phyloP scores from a whole-genome alignment of 1,140 invertebrate species.

The Drosophila lini region DNA sequence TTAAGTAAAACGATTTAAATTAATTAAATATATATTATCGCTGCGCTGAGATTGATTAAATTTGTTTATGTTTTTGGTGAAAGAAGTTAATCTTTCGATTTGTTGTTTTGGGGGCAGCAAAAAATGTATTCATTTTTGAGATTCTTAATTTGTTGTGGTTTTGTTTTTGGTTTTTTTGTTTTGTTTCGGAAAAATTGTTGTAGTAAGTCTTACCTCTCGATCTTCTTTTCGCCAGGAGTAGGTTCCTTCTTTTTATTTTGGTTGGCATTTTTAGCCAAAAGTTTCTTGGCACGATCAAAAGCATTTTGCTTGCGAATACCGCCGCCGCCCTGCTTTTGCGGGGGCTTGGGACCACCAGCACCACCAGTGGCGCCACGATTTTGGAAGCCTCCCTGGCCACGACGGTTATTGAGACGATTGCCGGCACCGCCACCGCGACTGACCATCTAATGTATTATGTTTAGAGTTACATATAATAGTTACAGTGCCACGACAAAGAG shows the following conservation, averaged over 20 bases:
- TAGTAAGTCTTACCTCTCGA: slow-evolving; percentile 84
- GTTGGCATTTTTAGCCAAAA: slow-evolving; percentile 85
- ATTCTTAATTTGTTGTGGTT: slow-evolving; percentile 37
- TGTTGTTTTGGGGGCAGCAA: slow-evolving; percentile 27
- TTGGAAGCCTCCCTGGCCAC: slow-evolving; percentile 84
- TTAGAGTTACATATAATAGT: slow-evolving; percentile 1
- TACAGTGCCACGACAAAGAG: slow-evolving; percentile 11
- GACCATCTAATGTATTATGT: slow-evolving; percentile 73
- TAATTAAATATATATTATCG: slow-evolving; percentile 24
- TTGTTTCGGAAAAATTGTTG: slow-evolving; percentile 52
- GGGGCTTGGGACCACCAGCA: slow-evolving; percentile 72
- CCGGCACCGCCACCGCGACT: slow-evolving; percentile 83
- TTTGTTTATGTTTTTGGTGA: slow-evolving; percentile 29
- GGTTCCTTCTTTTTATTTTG: slow-evolving; percentile 84
- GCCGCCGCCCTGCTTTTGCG: slow-evolving; percentile 82
- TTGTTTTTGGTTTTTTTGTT: slow-evolving; percentile 29
- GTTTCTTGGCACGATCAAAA: slow-evolving; percentile 85
- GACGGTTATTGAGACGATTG: slow-evolving; percentile 84
- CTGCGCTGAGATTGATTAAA: slow-evolving; percentile 9
- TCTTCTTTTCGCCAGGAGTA: slow-evolving; percentile 84
- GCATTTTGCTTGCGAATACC: slow-evolving; percentile 85
- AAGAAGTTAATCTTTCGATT: slow-evolving; percentile 45
- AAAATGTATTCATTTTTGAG: slow-evolving; percentile 36
- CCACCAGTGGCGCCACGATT: slow-evolving; percentile 78
- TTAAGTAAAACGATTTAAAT: slow-evolving; percentile 31